Evolutionary conservation across 2,113 vertebrate species (phyloP).

Genomic region (Pedetes capensis): DNA sequence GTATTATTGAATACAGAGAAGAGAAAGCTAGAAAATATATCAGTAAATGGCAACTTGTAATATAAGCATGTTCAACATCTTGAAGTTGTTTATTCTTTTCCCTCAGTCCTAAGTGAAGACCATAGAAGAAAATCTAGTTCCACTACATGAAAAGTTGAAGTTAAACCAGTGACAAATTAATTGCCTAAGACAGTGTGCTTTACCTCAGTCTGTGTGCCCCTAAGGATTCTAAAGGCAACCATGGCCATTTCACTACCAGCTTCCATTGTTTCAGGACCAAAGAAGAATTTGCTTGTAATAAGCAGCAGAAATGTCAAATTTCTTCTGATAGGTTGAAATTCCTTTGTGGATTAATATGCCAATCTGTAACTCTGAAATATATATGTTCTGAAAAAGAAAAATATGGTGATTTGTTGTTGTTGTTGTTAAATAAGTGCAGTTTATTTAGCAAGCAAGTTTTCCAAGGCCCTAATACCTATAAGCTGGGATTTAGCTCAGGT

Average conservation of each 20-base stretch:
- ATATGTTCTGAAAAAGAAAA: constrained; percentile 1
- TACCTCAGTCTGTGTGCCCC: neutral
- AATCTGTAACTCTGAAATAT: neutral
- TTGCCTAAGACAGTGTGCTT: neutral
- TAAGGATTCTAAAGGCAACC: neutral
- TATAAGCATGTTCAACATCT: neutral
- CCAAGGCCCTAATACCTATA: neutral
- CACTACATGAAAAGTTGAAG: neutral
- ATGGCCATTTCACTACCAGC: neutral
- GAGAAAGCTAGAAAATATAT: neutral
- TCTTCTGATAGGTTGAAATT: neutral
- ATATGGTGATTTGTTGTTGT: too few relatives aligned
- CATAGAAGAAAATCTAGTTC: neutral
- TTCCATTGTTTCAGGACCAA: neutral
- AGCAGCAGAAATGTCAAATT: neutral
- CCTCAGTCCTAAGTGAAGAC: neutral
- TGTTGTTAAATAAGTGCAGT: neutral
- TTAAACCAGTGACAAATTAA: neutral
- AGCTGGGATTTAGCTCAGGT: too few relatives aligned
- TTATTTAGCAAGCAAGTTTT: neutral
- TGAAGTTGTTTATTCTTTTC: neutral
- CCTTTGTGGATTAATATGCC: neutral
- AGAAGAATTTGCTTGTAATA: neutral
- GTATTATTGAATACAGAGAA: neutral
- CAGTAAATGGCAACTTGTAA: neutral